Percentiles rank a stretch among this genome's conserved stretches.
Conservation (phyloP, 1,140 invertebrate species). For the Episyrphus balteatus region DNA sequence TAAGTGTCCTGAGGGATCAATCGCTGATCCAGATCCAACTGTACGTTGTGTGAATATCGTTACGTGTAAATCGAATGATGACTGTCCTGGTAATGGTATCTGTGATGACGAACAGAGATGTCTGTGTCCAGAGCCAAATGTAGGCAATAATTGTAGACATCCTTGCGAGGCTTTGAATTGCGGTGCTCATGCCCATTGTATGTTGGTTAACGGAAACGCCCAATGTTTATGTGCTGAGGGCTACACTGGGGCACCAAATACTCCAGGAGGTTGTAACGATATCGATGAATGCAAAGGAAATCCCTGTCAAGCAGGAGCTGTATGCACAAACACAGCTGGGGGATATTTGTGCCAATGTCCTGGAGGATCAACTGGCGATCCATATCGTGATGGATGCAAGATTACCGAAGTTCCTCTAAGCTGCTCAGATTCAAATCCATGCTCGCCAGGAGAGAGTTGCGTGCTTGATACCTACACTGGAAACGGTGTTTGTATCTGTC, state of each 20-base stretch:
- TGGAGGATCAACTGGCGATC: slow-evolving; percentile 57
- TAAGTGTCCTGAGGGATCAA: slow-evolving; percentile 64
- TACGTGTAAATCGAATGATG: slow-evolving; percentile 57
- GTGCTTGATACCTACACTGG: slow-evolving; percentile 59
- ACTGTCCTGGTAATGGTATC: slow-evolving; percentile 83
- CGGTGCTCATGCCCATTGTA: slow-evolving; percentile 79
- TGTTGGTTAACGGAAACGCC: slow-evolving; percentile 68
- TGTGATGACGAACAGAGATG: slow-evolving; percentile 68
- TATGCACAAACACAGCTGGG: slow-evolving; percentile 80
- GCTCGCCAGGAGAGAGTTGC: slow-evolving; percentile 72
- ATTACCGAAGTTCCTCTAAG: slow-evolving; percentile 48
- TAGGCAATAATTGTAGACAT: slow-evolving; percentile 85
- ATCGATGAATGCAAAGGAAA: slow-evolving; percentile 70
- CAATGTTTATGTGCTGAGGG: slow-evolving; percentile 73
- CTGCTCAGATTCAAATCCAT: slow-evolving; percentile 64
- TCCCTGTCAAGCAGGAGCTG: slow-evolving; percentile 68
- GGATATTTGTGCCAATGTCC: slow-evolving; percentile 81
- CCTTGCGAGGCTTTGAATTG: slow-evolving; percentile 78
- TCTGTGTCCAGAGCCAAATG: slow-evolving; percentile 78
- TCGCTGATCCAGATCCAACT: slow-evolving; percentile 70
- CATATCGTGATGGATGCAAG: slow-evolving; percentile 58
- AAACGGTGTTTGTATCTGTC: slow-evolving; percentile 75
- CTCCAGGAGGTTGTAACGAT: slow-evolving; percentile 67
- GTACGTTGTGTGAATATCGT: slow-evolving; percentile 68
- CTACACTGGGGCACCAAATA: slow-evolving; percentile 56